Evolutionary conservation across 2,888 invertebrate genomes (phyloP), one percentile per base, ranked within the genome.

Genomic region (Strigamia crassipes): DNA sequence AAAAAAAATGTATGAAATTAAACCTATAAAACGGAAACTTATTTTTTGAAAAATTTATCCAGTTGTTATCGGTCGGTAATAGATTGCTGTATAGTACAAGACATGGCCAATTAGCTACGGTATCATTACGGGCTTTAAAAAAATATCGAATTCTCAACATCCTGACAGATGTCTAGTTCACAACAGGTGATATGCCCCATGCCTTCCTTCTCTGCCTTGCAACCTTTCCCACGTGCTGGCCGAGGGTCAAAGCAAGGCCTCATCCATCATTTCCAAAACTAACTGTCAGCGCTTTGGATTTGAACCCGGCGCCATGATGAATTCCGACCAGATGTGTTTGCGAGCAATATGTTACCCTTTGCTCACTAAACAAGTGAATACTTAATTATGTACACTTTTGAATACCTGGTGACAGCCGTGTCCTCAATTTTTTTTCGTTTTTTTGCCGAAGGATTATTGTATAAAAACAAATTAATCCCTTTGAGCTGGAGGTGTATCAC

Each of bases 251-350:
- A 18, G 61, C 61, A 66, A 66, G 61, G 61, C 61, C 61, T 66
- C 61, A 66, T 66, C 61, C 61, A 66, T 66, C 61, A 66, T 66
- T 66, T 66, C 61, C 61, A 66, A 66, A 66, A 66, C 61, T 66
- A 66, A 66, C 61, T 66, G 61, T 66, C 61, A 66, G 61, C 61
- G 61, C 61, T 66, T 66, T 66, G n/a, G 46, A 46, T 46, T 46
- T 46, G 46, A 66, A 18, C 61, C 61, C 10, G 61, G 23, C 61
- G 61, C 23, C 61, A 66, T 66, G 61, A 66, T 66, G 61, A 23
- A 66, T 66, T 66, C 61, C 61, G 23, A 21, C 61, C 61, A 66
- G 21, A 66, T 66, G 61, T 66, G 18, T 66, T 66, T 21, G 61
- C 18, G 18, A 66, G 61, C 61, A 66, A 66, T 12, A 23, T 21